phyloP scores from a whole-genome alignment of 2,888 invertebrate genomes.

The Acholoe squamosa region DNA sequence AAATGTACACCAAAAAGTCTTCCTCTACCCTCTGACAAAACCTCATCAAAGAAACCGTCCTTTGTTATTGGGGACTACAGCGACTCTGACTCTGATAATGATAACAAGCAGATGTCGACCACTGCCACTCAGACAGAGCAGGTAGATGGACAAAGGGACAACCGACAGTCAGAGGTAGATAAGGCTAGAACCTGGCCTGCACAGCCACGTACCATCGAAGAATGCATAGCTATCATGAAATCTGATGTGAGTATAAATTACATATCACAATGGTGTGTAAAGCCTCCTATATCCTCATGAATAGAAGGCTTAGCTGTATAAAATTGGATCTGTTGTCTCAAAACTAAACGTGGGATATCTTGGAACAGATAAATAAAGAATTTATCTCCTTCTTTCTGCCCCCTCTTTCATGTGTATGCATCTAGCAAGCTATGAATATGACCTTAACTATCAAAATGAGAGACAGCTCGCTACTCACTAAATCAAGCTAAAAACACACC shows the following conservation, averaged over 20 bases:
- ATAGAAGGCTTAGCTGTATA: too few species aligned
- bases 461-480: too few species aligned
- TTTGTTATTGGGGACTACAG: conserved; percentile 83
- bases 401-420: too few species aligned
- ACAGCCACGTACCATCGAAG: conserved; percentile 77
- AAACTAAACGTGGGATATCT: too few species aligned
- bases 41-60: conserved; percentile 18
- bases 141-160: conserved; percentile 66
- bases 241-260: conserved; percentile 76
- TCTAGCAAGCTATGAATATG: too few species aligned
- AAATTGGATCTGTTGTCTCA: too few species aligned
- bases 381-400: too few species aligned
- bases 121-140: conserved; percentile 15
- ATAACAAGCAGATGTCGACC: background rate
- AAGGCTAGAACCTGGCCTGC: background rate
- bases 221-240: conserved; percentile 78
- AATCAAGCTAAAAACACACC: too few species aligned
- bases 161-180: background rate
- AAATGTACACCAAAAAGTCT: background rate
- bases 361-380: too few species aligned
- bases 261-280: too few species aligned
- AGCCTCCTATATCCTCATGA: too few species aligned
- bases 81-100: conserved; percentile 74
- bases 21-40: background rate
- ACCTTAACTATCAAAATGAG: too few species aligned